phyloP scores from a whole-genome alignment of 2,888 invertebrate genomes.

The Metopia argyrocephala region DNA sequence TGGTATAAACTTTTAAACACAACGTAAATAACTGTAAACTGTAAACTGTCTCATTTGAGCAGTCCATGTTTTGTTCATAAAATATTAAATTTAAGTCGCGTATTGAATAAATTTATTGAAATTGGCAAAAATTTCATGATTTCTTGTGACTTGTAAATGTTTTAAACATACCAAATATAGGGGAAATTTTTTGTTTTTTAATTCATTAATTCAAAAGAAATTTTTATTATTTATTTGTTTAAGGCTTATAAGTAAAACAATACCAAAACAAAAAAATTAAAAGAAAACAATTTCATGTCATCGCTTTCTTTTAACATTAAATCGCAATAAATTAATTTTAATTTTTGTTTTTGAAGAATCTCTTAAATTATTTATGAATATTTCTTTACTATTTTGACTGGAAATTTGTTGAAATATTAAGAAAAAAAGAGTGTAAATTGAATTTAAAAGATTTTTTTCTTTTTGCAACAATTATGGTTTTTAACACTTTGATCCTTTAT shows the following conservation, averaged over 20 bases:
- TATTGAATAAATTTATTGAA: too few species aligned
- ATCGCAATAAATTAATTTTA: not conserved
- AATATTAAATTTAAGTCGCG: too few species aligned
- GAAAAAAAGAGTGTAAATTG: not conserved
- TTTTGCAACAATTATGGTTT: not conserved
- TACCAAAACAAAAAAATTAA: not conserved
- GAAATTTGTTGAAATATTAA: not conserved
- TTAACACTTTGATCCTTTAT: slow-evolving; percentile 4
- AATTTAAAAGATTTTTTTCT: not conserved
- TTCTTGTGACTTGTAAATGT: too few species aligned
- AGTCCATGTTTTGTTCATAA: too few species aligned
- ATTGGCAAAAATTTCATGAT: too few species aligned
- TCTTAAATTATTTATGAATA: not conserved
- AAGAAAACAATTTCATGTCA: not conserved
- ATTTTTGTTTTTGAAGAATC: not conserved
- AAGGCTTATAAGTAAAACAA: not conserved
- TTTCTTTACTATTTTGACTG: not conserved
- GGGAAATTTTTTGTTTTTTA: not conserved
- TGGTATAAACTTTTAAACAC: too few species aligned
- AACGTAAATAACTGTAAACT: too few species aligned
- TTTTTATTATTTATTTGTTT: not conserved
- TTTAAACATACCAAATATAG: not conserved
- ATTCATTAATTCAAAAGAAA: not conserved
- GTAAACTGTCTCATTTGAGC: too few species aligned
- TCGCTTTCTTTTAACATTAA: not conserved